These are phyloP conservation scores for Enteromius fasciolatus DNA, from an alignment of 2,797 vertebrate species.

Conservation along the genomic window DNA sequence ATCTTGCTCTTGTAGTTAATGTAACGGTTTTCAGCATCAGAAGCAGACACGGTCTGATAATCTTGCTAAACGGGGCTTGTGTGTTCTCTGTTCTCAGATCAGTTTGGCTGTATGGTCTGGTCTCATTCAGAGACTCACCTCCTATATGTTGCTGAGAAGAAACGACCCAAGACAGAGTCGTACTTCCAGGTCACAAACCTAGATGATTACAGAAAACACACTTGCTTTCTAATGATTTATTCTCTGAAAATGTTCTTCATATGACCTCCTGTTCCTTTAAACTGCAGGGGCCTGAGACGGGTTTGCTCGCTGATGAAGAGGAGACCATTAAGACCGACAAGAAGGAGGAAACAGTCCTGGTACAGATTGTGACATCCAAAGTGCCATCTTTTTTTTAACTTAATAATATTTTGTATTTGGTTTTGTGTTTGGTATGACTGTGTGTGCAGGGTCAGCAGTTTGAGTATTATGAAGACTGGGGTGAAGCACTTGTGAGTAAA, in stretches of 20 bases:
- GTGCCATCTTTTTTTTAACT: neutral
- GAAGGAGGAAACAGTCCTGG: slow-evolving; percentile 73
- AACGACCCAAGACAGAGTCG: slow-evolving; percentile 89
- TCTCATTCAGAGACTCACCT: slow-evolving; percentile 97
- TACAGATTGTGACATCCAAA: slow-evolving; percentile 43
- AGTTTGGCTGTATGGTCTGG: slow-evolving; percentile 96
- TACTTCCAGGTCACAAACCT: slow-evolving; percentile 83
- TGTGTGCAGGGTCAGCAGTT: slow-evolving; percentile 85
- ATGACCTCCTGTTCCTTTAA: neutral
- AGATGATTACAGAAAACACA: neutral
- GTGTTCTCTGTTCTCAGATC: slow-evolving; percentile 75
- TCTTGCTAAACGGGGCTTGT: slow-evolving; percentile 28
- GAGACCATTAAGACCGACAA: slow-evolving; percentile 73
- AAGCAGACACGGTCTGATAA: neutral
- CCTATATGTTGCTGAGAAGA: slow-evolving; percentile 95
- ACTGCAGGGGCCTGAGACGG: slow-evolving; percentile 78
- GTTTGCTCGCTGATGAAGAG: slow-evolving; percentile 72
- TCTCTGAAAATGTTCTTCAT: neutral
- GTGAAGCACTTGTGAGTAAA: slow-evolving; percentile 83
- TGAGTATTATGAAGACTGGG: slow-evolving; percentile 90
- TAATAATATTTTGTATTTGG: neutral
- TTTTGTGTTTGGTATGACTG: neutral
- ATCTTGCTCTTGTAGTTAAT: neutral
- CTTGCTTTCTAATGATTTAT: neutral
- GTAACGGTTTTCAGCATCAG: neutral